Evolutionary conservation across 2,797 vertebrate species (phyloP).

Genomic region (Macrochelys suwanniensis): DNA sequence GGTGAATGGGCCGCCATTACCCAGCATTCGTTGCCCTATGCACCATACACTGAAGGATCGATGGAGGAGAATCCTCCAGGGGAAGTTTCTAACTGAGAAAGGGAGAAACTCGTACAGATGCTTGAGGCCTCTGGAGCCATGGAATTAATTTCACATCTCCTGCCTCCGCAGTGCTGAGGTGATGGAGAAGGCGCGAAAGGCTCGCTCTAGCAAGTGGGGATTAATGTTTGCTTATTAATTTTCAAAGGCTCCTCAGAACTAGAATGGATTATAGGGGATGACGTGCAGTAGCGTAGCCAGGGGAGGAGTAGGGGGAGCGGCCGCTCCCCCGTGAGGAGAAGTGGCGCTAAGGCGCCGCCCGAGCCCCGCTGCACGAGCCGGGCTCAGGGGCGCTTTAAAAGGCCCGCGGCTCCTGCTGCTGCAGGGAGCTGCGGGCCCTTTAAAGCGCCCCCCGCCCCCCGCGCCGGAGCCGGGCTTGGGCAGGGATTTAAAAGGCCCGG

Average conservation of each 20-base stretch:
- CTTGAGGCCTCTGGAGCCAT: not conserved
- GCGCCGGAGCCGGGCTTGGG: too few relatives aligned
- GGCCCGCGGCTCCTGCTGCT: too few relatives aligned
- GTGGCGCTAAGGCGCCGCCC: too few relatives aligned
- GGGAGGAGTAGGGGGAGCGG: too few relatives aligned
- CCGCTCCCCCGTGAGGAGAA: too few relatives aligned
- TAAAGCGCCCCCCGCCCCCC: too few relatives aligned
- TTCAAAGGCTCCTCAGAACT: not conserved
- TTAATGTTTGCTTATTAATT: not conserved
- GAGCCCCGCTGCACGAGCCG: too few relatives aligned
- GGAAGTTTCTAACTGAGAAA: not conserved
- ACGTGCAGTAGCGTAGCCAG: too few relatives aligned
- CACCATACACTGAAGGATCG: not conserved
- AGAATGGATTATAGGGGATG: not conserved
- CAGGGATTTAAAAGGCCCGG: too few relatives aligned
- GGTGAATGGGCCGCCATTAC: not conserved
- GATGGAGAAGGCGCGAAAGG: not conserved
- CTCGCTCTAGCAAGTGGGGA: not conserved
- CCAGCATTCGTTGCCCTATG: not conserved
- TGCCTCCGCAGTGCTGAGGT: not conserved
- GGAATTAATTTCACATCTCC: fast-evolving
- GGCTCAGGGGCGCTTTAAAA: too few relatives aligned
- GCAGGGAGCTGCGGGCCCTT: too few relatives aligned
- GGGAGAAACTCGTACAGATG: not conserved
- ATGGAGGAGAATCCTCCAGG: fast-evolving